phyloP scores from a whole-genome alignment of 1,140 invertebrate species.

The Drosophila simulans region DNA sequence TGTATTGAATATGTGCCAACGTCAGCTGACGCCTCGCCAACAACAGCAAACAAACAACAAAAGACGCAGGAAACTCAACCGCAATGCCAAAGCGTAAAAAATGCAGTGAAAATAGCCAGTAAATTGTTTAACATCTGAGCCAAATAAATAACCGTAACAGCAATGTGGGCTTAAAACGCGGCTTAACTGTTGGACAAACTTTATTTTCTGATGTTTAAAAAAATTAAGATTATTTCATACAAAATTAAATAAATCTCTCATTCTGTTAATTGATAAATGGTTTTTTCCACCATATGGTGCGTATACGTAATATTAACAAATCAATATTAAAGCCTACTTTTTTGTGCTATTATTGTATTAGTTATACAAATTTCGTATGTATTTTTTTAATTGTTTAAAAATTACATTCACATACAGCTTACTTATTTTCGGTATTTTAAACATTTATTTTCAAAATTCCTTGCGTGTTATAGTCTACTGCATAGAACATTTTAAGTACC shows the following conservation, averaged over 20 bases:
- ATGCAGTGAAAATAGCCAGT: constrained; percentile 39
- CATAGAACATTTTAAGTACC: background rate
- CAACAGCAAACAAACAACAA: constrained; percentile 25
- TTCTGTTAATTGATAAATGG: background rate
- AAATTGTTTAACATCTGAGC: constrained; percentile 76
- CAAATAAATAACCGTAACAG: constrained; percentile 63
- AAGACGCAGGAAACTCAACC: constrained; percentile 43
- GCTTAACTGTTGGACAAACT: background rate
- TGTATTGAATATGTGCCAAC: constrained; percentile 79
- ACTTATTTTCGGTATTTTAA: too few relatives aligned
- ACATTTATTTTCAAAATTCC: too few relatives aligned
- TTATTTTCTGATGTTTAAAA: too few relatives aligned
- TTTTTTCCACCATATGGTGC: background rate
- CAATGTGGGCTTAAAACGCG: constrained; percentile 13
- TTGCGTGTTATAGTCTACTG: too few relatives aligned
- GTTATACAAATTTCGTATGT: too few relatives aligned
- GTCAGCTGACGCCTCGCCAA: constrained; percentile 63
- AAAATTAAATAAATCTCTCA: background rate
- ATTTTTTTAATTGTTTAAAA: too few relatives aligned
- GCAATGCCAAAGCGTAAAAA: constrained; percentile 56
- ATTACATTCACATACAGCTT: too few relatives aligned
- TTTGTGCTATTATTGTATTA: background rate
- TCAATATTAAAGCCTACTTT: background rate
- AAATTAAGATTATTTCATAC: too few relatives aligned
- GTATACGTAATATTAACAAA: background rate